Base-by-base conservation (phyloP, 2,888 invertebrate genomes). In the Oligia latruncula region DNA sequence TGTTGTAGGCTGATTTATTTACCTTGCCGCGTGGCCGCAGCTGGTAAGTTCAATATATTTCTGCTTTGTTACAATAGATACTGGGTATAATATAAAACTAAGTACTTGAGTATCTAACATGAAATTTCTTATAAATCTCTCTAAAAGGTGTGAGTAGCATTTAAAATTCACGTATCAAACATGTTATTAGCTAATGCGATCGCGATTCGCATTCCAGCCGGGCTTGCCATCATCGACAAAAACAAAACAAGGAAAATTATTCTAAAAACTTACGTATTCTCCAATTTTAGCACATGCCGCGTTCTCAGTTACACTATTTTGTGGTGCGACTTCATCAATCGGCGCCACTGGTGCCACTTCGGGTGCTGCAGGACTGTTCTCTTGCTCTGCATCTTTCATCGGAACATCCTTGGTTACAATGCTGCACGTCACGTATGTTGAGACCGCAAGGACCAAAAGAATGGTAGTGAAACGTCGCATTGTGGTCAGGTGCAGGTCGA, bases 181-280 rank as follows among this genome's bases (percentile, higher is more conserved):
- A 40, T 52, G 49, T 52, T 40, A 11, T 71, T 80, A 52, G 23
- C 29, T 58, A 9, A 40, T 23, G 29, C 46, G 40, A 49, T 71
- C 2, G 8, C 20, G 29, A 49, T 70, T 35, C 20, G 13, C 62
- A 62, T 43, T 64, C 64, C 46, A 40, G 29, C 49, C 49, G 49
- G 60, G 15, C 62, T 43, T 23, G 17, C 40, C 23, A 60, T 73
- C 58, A 35, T 52, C 67, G n/a, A 64, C 40, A 78, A 68, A 74
- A 74, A 65, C 20, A 80, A 72, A 78, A 82, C 64, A 75, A 87
- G 78, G 78, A 81, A 85, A 85, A 83, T 70, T 0, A 52, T 55
- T 73, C 2, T 43, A 49, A 58, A 75, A 78, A 95, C 95, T 94
- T 92, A 96, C 96, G 85, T 93, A 95, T 83, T 94, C 88, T 78